Conservation (phyloP, 2,113 vertebrate species). For the Theristicus caerulescens region DNA sequence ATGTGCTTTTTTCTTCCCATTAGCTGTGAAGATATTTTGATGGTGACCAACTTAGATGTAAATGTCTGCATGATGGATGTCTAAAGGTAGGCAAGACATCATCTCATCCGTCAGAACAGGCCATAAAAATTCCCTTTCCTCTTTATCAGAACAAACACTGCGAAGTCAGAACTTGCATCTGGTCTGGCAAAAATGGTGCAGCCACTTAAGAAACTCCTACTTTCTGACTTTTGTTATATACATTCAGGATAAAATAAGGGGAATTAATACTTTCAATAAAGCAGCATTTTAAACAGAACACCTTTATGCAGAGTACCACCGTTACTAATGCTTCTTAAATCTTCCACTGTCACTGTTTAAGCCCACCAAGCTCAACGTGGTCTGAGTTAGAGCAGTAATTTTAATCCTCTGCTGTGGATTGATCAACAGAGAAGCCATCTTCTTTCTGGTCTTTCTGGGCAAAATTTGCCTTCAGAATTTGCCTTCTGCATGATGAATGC, state of each 20-base stretch:
- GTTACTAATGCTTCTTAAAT: neutral
- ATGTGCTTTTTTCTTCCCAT: neutral
- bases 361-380: neutral
- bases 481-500: neutral
- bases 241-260: neutral
- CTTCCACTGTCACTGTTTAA: neutral
- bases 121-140: neutral
- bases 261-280: neutral
- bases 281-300: neutral
- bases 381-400: neutral
- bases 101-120: neutral
- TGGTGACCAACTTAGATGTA: neutral
- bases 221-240: neutral
- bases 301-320: neutral
- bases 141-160: neutral
- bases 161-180: neutral
- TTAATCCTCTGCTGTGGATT: neutral
- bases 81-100: neutral
- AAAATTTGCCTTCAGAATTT: neutral
- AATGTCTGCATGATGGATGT: neutral
- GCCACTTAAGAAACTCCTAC: neutral
- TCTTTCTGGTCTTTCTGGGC: neutral
- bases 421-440: neutral
- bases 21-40: neutral
- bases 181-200: neutral